These are phyloP conservation scores for Heliconius himera DNA, from an alignment of 1,140 invertebrate species.

Conservation along the genomic window DNA sequence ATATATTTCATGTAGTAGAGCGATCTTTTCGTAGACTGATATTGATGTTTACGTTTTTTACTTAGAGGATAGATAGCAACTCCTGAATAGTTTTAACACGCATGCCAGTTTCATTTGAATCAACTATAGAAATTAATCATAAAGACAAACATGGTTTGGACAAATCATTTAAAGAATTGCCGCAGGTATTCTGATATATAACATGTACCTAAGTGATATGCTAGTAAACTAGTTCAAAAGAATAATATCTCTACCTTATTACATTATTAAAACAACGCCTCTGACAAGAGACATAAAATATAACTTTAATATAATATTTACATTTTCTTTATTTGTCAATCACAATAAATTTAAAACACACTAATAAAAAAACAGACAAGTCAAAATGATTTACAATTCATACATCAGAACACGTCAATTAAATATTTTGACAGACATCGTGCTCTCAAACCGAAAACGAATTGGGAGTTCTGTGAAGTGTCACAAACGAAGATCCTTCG, in stretches of 20 bases:
- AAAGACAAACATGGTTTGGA: not conserved
- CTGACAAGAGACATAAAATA: not conserved
- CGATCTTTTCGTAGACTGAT: slow-evolving; percentile 27
- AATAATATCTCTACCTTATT: not conserved
- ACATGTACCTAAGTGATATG: not conserved
- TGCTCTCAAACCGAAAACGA: not conserved
- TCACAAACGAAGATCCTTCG: slow-evolving; percentile 47
- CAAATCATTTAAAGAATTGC: too few species aligned
- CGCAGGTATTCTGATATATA: not conserved
- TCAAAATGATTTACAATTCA: slow-evolving; percentile 24
- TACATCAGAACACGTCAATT: slow-evolving; percentile 27
- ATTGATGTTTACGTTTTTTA: slow-evolving; percentile 29
- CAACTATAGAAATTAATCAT: not conserved
- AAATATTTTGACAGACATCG: slow-evolving; percentile 22
- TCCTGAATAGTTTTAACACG: slow-evolving; percentile 10
- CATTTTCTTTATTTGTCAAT: slow-evolving; percentile 4
- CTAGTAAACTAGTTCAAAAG: not conserved
- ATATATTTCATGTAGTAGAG: not conserved
- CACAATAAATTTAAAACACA: not conserved
- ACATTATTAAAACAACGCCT: not conserved
- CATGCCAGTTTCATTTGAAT: not conserved
- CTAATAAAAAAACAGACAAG: not conserved
- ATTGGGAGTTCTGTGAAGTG: slow-evolving; percentile 39
- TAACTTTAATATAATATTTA: not conserved
- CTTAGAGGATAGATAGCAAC: slow-evolving; percentile 17